Evolutionary conservation across 1,140 invertebrate genomes (phyloP).

Genomic region (Caenorhabditis remanei): DNA sequence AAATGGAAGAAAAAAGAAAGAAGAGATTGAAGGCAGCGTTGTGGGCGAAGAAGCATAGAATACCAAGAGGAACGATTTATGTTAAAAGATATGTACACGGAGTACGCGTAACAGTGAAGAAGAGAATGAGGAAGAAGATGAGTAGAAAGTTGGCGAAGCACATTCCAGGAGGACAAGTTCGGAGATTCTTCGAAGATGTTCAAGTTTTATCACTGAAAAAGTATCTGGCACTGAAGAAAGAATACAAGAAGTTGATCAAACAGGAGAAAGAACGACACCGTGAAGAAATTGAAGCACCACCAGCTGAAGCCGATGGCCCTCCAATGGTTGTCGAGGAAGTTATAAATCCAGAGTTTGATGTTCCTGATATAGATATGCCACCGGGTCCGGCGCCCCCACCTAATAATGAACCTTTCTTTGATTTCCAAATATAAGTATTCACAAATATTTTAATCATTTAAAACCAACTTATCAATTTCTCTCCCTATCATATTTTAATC

Average conservation of each 20-base stretch:
- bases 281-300: conserved; percentile 2
- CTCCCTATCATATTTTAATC: background rate
- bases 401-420: background rate
- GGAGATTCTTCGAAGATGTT: background rate
- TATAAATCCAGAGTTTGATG: background rate
- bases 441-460: no score
- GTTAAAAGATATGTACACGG: background rate
- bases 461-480: background rate
- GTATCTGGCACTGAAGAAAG: conserved; percentile 11
- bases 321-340: background rate
- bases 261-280: background rate
- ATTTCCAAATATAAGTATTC: background rate
- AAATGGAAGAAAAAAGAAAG: background rate
- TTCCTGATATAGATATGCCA: background rate
- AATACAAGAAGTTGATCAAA: background rate
- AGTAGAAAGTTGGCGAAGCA: background rate
- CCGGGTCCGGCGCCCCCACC: no score
- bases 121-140: conserved; percentile 14
- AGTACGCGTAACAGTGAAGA: background rate
- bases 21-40: background rate
- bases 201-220: conserved; percentile 37
- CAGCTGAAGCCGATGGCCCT: background rate
- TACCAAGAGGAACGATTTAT: background rate
- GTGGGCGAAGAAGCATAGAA: background rate
- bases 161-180: conserved; percentile 24